Conservation (phyloP, 2,113 vertebrate genomes). For the Amblyopsis rosae region DNA sequence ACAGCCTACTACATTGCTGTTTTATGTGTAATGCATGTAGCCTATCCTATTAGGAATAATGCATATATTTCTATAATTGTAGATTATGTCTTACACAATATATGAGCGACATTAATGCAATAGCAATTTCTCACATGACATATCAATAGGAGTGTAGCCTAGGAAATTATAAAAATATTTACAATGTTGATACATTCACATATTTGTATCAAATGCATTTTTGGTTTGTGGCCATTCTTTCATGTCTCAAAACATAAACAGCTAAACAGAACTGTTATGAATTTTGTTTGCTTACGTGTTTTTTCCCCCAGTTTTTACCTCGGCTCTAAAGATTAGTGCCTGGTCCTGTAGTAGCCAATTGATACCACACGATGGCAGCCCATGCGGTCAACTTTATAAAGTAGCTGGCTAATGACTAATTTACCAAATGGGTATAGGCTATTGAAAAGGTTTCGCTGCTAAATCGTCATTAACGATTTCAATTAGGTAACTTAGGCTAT, state of each 20-base stretch:
- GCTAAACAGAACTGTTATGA: not conserved
- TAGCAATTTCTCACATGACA: constrained; percentile 7
- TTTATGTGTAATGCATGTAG: not conserved
- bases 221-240: constrained; percentile 36
- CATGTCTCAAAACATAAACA: not conserved
- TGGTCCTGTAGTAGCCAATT: not conserved
- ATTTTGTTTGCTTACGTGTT: not conserved
- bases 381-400: not conserved
- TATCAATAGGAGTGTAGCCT: constrained; percentile 1
- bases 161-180: constrained; percentile 11
- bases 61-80: constrained; percentile 27
- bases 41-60: not conserved
- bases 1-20: not conserved
- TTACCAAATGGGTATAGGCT: too few relatives aligned
- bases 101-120: constrained; percentile 11
- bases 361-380: constrained; percentile 44
- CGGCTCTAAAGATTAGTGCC: too few relatives aligned
- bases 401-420: too few relatives aligned
- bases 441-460: too few relatives aligned
- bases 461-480: too few relatives aligned
- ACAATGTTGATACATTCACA: constrained; percentile 47
- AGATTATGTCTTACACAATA: not conserved
- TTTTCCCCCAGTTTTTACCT: too few relatives aligned
- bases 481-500: too few relatives aligned
- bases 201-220: constrained; percentile 46